phyloP scores from a whole-genome alignment of 2,113 vertebrate genomes.

The Ivindomyrus marchei region DNA sequence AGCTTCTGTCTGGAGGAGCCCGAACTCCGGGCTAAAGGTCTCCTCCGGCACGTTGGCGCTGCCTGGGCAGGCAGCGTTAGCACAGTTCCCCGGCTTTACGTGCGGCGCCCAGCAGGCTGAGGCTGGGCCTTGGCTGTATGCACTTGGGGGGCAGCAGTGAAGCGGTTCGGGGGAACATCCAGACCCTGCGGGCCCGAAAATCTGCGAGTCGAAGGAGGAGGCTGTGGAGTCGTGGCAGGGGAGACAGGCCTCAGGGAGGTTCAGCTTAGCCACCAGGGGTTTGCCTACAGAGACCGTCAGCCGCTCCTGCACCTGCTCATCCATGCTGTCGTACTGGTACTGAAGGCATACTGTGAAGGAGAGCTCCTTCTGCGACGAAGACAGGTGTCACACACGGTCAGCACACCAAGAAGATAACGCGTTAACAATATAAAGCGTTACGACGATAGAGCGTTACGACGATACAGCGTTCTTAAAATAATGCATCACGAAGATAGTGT shows the following conservation, averaged over 20 bases:
- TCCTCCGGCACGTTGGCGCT: constrained; percentile 63
- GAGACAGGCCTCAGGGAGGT: constrained; percentile 51
- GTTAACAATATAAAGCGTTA: no score
- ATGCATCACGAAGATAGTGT: neutral
- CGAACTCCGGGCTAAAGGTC: constrained; percentile 46
- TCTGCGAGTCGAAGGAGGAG: constrained; percentile 35
- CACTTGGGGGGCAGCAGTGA: neutral
- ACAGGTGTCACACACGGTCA: neutral
- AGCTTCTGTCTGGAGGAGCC: constrained; percentile 32
- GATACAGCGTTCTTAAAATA: no score
- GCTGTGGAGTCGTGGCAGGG: constrained; percentile 24
- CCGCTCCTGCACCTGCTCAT: constrained; percentile 68
- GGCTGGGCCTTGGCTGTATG: neutral
- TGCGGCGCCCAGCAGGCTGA: constrained; percentile 29
- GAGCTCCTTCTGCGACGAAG: constrained; percentile 61
- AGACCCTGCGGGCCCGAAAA: constrained; percentile 30
- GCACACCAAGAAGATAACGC: no score
- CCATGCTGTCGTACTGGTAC: constrained; percentile 64
- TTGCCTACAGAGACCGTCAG: constrained; percentile 62
- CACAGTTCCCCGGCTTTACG: neutral
- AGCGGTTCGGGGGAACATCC: constrained; percentile 37
- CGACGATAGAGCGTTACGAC: no score
- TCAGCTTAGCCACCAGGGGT: constrained; percentile 79
- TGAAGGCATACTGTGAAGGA: constrained; percentile 69
- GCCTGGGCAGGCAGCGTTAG: neutral